These are phyloP conservation scores for Colinus virginianus DNA, from an alignment of 2,113 vertebrate species.

Conservation along the genomic window DNA sequence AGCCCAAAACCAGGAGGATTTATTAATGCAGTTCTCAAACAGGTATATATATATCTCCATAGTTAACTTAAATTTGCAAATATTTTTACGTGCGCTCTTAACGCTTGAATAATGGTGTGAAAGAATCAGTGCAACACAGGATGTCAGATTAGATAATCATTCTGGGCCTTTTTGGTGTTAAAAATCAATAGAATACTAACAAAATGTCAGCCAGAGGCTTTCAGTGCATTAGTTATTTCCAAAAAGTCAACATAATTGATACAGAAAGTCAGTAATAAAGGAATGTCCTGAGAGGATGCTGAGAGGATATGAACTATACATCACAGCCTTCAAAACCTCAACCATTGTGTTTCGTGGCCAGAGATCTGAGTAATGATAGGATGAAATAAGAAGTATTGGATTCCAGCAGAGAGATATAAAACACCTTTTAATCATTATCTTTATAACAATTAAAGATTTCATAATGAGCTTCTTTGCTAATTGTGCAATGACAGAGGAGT, in stretches of 20 bases:
- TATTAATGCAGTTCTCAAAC: not conserved
- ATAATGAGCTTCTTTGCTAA: not conserved
- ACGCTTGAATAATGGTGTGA: not conserved
- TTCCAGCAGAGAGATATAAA: not conserved
- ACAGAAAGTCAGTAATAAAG: not conserved
- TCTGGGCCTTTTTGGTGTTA: not conserved
- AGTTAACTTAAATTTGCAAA: not conserved
- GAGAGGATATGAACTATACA: not conserved
- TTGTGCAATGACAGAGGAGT: not conserved
- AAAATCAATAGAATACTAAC: not conserved
- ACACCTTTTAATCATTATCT: not conserved
- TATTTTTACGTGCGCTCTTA: not conserved
- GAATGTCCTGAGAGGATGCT: not conserved
- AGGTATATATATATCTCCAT: accelerated
- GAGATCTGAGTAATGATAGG: not conserved
- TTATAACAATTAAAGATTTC: not conserved
- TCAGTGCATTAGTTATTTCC: not conserved
- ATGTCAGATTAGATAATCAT: not conserved
- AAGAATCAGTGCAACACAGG: not conserved
- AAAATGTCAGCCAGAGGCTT: not conserved
- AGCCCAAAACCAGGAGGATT: not conserved
- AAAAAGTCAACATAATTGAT: not conserved
- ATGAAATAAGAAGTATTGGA: not conserved
- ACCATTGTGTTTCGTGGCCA: not conserved
- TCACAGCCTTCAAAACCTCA: not conserved